A percentile compares a stretch with the other conserved stretches of the same genome.
Evolutionary conservation across 2,113 vertebrate genomes (phyloP).

Genomic region (Aspiorhynchus laticeps): DNA sequence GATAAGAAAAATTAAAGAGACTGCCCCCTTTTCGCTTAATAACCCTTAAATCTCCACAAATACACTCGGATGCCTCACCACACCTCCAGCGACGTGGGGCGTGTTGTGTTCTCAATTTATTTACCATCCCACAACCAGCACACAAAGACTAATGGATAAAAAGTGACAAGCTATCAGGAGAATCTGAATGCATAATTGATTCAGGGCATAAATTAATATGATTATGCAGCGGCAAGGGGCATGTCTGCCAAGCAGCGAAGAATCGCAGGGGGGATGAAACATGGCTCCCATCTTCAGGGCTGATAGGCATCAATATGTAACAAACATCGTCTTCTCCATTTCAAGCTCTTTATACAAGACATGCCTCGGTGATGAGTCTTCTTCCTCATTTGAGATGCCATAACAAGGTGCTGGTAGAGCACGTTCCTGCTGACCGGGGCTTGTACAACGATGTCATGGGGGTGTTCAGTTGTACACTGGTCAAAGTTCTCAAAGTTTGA

Average conservation of each 20-base stretch:
- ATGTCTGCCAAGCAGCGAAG: constrained; percentile 83
- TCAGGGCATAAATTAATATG: constrained; percentile 90
- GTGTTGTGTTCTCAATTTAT: constrained; percentile 70
- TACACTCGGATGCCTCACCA: constrained; percentile 81
- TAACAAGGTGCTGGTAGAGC: constrained; percentile 5
- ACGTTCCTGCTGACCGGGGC: not conserved
- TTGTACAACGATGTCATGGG: not conserved
- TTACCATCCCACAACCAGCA: constrained; percentile 52
- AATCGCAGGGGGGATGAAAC: constrained; percentile 82
- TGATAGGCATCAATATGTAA: constrained; percentile 89
- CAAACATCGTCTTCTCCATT: constrained; percentile 50
- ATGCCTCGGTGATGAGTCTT: constrained; percentile 33
- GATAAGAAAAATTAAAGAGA: constrained; percentile 82
- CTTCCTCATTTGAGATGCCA: constrained; percentile 8
- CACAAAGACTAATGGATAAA: constrained; percentile 85
- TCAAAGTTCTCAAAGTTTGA: constrained; percentile 10
- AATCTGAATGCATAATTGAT: constrained; percentile 95
- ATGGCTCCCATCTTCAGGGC: constrained; percentile 75
- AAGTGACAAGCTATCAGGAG: constrained; percentile 89
- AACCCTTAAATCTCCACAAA: constrained; percentile 83
- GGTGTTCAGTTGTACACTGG: not conserved
- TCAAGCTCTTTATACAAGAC: constrained; percentile 41
- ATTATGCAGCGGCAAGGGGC: constrained; percentile 84
- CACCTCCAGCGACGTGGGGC: constrained; percentile 80
- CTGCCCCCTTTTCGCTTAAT: constrained; percentile 82